Evolutionary conservation across 1,140 invertebrate species (phyloP).

Genomic region (Idris sp.): DNA sequence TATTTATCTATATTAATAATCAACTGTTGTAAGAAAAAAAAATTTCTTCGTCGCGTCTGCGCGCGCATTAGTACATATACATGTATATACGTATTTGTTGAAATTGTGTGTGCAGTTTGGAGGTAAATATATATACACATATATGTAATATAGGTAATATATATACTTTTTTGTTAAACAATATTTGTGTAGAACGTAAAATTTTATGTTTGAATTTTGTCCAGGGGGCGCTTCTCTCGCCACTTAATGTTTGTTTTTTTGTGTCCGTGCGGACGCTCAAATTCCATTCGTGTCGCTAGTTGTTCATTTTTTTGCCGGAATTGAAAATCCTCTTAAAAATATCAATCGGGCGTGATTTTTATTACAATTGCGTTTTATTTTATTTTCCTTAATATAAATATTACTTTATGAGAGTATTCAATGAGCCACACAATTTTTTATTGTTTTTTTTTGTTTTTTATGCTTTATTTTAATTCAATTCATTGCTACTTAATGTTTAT

Average conservation of each 20-base stretch:
- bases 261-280: constrained; percentile 10
- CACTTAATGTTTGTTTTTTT: not conserved
- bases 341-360: constrained; percentile 55
- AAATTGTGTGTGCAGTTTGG: constrained; percentile 51
- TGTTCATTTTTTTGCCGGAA: constrained; percentile 17
- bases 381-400: too few relatives aligned
- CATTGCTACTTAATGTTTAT: constrained; percentile 27
- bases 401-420: constrained; percentile 52
- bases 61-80: constrained; percentile 59
- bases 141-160: constrained; percentile 64
- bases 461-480: too few relatives aligned
- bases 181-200: constrained; percentile 63
- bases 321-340: constrained; percentile 49
- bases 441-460: too few relatives aligned
- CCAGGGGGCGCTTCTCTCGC: constrained; percentile 18
- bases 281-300: constrained; percentile 35
- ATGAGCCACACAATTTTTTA: constrained; percentile 42
- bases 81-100: constrained; percentile 60
- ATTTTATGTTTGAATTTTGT: constrained; percentile 61
- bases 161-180: constrained; percentile 61
- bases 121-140: constrained; percentile 61
- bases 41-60: constrained; percentile 50
- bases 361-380: constrained; percentile 46
- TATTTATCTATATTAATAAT: constrained; percentile 22
- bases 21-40: constrained; percentile 1